Conservation (phyloP, 2,797 vertebrate species). For the Cirrhinus mrigala region DNA sequence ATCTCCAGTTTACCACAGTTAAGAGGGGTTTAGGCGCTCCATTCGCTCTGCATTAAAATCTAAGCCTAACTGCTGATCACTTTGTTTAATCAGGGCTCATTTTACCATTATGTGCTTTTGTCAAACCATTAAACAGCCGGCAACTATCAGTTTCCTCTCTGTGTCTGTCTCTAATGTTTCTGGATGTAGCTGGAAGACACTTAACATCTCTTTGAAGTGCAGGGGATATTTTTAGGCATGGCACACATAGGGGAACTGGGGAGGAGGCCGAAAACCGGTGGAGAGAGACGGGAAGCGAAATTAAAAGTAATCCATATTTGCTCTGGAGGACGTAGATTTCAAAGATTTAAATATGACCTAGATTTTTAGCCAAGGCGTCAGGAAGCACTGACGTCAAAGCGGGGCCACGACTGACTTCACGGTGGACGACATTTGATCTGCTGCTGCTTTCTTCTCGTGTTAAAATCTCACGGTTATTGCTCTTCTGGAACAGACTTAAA, state of each 20-base stretch:
- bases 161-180: slow-evolving; percentile 28
- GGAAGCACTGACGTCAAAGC: slow-evolving; percentile 59
- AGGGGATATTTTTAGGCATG: slow-evolving; percentile 58
- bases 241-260: slow-evolving; percentile 59
- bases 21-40: background rate
- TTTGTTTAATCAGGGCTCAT: background rate
- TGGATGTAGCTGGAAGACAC: slow-evolving; percentile 48
- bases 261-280: slow-evolving; percentile 31
- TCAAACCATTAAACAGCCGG: slow-evolving; percentile 9
- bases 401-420: slow-evolving; percentile 50
- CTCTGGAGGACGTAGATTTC: slow-evolving; percentile 59
- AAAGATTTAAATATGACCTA: slow-evolving; percentile 75
- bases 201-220: slow-evolving; percentile 59
- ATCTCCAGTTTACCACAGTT: background rate
- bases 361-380: slow-evolving; percentile 71
- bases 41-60: background rate
- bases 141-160: slow-evolving; percentile 33
- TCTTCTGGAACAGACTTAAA: background rate
- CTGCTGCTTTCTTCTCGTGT: slow-evolving; percentile 29
- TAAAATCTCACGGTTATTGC: slow-evolving; percentile 1
- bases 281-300: slow-evolving; percentile 24
- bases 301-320: slow-evolving; percentile 58
- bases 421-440: slow-evolving; percentile 29
- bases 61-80: background rate
- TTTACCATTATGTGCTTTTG: background rate